phyloP scores from a whole-genome alignment of 2,797 vertebrate species.

The Danio aesculapii region DNA sequence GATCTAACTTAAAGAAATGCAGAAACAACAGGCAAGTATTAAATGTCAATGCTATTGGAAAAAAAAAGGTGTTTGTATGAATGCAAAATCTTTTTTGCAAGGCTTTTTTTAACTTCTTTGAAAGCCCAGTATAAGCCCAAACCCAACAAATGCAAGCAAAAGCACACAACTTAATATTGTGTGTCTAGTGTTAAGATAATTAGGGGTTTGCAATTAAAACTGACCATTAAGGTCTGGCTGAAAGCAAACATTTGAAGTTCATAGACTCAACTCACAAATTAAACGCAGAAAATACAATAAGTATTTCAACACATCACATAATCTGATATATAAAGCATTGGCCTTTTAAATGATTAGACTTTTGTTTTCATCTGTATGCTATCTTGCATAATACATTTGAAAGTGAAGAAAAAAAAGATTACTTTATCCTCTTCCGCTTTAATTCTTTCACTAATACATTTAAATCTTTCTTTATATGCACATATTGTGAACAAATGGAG shows the following conservation, averaged over 20 bases:
- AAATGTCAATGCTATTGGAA: constrained; percentile 12
- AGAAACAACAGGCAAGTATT: constrained; percentile 20
- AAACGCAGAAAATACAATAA: not conserved
- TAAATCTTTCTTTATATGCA: not conserved
- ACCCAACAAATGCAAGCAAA: not conserved
- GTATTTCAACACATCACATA: not conserved
- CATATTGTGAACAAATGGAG: constrained; percentile 14
- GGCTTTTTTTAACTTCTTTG: not conserved
- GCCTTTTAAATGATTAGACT: not conserved
- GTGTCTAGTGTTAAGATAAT: not conserved
- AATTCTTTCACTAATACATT: not conserved
- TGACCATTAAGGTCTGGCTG: constrained; percentile 2
- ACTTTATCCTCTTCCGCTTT: not conserved
- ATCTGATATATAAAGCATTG: not conserved
- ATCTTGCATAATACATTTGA: not conserved
- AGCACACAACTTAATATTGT: not conserved
- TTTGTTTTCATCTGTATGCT: no score
- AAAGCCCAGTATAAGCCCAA: not conserved
- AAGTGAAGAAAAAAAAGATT: not conserved
- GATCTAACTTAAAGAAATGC: constrained; percentile 20
- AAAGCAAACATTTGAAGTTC: constrained; percentile 10
- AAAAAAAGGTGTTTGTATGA: not conserved
- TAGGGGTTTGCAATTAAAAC: not conserved
- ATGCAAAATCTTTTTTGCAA: not conserved
- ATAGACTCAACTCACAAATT: not conserved